Percentiles rank a stretch among this genome's conserved stretches.
Evolutionary conservation across 2,797 vertebrate genomes (phyloP).

Genomic region (Prunella strophiata): DNA sequence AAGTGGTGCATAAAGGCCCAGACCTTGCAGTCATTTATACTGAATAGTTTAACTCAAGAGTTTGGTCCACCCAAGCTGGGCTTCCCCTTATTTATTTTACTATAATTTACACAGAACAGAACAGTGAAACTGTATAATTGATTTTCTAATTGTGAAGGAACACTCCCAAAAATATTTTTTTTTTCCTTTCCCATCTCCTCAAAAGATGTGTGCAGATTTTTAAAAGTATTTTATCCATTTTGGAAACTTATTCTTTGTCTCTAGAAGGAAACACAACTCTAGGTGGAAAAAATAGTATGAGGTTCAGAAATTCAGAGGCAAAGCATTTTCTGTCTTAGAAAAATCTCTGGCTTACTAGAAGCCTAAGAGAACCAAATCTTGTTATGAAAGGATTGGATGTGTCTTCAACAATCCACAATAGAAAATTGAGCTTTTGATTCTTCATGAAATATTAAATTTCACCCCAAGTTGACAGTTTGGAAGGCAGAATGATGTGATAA

Average conservation of each 20-base stretch:
- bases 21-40: neutral
- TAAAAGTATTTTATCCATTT: neutral
- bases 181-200: neutral
- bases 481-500: neutral
- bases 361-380: slow-evolving; percentile 14
- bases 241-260: neutral
- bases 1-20: neutral
- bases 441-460: slow-evolving; percentile 12
- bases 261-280: neutral
- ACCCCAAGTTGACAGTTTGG: neutral
- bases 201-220: neutral
- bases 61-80: neutral
- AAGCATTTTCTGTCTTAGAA: neutral
- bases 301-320: neutral
- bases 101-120: neutral
- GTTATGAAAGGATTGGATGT: neutral
- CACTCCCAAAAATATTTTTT: neutral
- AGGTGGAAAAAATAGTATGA: neutral
- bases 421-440: neutral
- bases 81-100: neutral
- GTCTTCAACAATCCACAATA: neutral
- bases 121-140: neutral
- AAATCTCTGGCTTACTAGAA: neutral
- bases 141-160: neutral
- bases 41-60: neutral